A percentile compares a stretch with the other conserved stretches of the same genome.
These are phyloP conservation scores for Tryphoninae sp. DNA, from an alignment of 2,888 invertebrate genomes.

Conservation along the genomic window DNA sequence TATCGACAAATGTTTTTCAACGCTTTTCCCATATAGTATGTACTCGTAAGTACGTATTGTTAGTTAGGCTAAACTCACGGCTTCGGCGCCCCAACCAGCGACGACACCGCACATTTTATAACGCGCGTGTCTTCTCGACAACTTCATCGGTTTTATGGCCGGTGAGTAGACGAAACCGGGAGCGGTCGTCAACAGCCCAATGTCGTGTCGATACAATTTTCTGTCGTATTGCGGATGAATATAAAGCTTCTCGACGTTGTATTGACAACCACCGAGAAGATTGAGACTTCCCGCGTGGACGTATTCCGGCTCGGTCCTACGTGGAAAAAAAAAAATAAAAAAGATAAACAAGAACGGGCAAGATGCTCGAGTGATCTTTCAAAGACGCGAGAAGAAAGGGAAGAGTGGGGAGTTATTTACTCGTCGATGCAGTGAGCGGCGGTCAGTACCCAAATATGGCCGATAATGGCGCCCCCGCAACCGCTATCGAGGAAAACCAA, in stretches of 20 bases:
- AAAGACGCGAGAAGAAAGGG: not conserved
- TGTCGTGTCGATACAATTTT: slow-evolving; percentile 27
- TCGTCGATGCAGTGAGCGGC: slow-evolving; percentile 58
- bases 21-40: not conserved
- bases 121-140: slow-evolving; percentile 9
- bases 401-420: slow-evolving; percentile 40
- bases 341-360: not conserved
- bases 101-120: slow-evolving; percentile 49
- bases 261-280: slow-evolving; percentile 57
- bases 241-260: slow-evolving; percentile 29
- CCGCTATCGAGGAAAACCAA: slow-evolving; percentile 61
- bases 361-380: not conserved
- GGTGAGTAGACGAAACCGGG: slow-evolving; percentile 56
- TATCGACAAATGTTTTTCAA: too few species aligned
- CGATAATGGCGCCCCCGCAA: slow-evolving; percentile 60
- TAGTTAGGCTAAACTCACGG: slow-evolving; percentile 36
- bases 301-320: slow-evolving; percentile 27
- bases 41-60: not conserved
- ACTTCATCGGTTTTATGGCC: slow-evolving; percentile 55
- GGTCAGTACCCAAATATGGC: slow-evolving; percentile 55
- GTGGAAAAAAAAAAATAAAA: not conserved
- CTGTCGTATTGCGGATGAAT: slow-evolving; percentile 46
- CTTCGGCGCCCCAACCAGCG: slow-evolving; percentile 60
- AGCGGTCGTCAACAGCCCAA: slow-evolving; percentile 43
- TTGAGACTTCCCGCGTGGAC: slow-evolving; percentile 56